phyloP scores from a whole-genome alignment of 2,113 vertebrate genomes.

The Mus pahari region DNA sequence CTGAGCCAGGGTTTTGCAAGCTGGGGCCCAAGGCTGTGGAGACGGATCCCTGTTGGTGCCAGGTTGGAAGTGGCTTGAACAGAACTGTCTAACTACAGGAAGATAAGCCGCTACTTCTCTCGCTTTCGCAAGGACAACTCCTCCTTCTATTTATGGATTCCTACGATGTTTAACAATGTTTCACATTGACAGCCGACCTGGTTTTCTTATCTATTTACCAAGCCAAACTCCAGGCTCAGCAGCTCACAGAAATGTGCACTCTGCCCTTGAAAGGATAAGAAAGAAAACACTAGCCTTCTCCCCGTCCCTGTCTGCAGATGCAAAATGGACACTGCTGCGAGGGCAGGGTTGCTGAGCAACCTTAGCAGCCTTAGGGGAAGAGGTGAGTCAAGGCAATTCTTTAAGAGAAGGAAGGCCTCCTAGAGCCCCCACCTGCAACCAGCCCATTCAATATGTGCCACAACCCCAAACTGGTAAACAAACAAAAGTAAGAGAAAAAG shows the following conservation, averaged over 20 bases:
- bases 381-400: background rate
- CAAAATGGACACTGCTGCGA: accelerated
- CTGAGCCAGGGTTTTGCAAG: background rate
- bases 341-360: accelerated
- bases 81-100: background rate
- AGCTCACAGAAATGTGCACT: background rate
- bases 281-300: background rate
- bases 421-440: too few relatives aligned
- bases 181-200: background rate
- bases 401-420: background rate
- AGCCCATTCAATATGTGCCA: too few relatives aligned
- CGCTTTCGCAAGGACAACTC: background rate
- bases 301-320: background rate
- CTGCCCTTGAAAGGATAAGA: background rate
- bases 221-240: background rate
- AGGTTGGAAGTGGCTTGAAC: background rate
- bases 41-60: background rate
- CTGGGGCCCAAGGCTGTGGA: too few relatives aligned
- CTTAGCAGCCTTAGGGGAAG: too few relatives aligned
- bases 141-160: background rate
- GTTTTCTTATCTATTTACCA: background rate
- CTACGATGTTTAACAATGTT: background rate
- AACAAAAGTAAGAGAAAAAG: background rate
- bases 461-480: background rate
- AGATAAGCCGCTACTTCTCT: background rate